Evolutionary conservation across 2,888 invertebrate genomes (phyloP), one percentile per base, ranked within the genome.

Genomic region (Hyposoter didymator): DNA sequence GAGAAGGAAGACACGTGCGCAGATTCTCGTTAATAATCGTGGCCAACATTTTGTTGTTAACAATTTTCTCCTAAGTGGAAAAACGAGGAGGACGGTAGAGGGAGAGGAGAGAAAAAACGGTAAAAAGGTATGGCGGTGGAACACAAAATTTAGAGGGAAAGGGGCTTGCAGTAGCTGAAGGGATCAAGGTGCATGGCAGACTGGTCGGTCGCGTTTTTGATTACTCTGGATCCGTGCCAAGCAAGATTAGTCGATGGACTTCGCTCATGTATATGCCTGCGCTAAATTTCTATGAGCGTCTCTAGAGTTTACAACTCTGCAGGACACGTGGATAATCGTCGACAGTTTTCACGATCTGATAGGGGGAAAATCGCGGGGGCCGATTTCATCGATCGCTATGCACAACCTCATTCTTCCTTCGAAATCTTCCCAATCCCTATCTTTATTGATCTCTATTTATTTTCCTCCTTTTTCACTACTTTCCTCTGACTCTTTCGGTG

Each of bases 171-270:
- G 70, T 79, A 43, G 72, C 19, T 70, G 80, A 28, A 59, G 76
- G 81, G 80, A 80, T 85, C 85, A 81, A 83, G 80, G 83, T 74
- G n/a, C n/a, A n/a, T n/a, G 35, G 55, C 14, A 75, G 73, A 73
- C 78, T 70, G 52, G 75, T 72, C 47, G 82, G 64, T 78, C 85
- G 83, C 85, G 83, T 72, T 78, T 81, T 78, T 81, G 85, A 85
- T 85, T 89, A 85, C 87, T 81, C 87, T 90, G 89, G 90, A 85
- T 78, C 35, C 45, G 62, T 66, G 89, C 90, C 90, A 89, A 86
- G 70, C 80, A 64, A 84, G 87, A 90, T 89, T 88, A 89, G 88
- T 86, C 84, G 87, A 87, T 87, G 87, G 74, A 87, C 85, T 84
- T 87, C 85, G 67, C 64, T 79, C 67, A 74, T 67, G 8, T 32